Evolutionary conservation across 2,888 invertebrate species (phyloP).

Genomic region (Bellardia pandia): DNA sequence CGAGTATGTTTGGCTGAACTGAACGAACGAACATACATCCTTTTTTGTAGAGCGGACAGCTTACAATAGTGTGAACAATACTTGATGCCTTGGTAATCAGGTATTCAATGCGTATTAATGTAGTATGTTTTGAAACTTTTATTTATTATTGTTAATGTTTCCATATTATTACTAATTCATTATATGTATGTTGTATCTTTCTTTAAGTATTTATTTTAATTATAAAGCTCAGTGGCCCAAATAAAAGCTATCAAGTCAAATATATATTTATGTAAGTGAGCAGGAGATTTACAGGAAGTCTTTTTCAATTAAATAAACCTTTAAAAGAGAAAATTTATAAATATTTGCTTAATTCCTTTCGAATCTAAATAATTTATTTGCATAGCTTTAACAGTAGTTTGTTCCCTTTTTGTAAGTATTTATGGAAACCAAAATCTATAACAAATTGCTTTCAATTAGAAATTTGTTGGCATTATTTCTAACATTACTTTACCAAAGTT

Average conservation of each 20-base stretch:
- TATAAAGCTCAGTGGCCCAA: slow-evolving; percentile 53
- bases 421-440: too few species aligned
- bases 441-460: too few species aligned
- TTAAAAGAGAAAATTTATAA: not conserved
- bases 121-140: slow-evolving; percentile 40
- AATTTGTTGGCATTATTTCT: too few species aligned
- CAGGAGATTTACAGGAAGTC: not conserved
- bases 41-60: slow-evolving; percentile 11
- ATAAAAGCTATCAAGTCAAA: slow-evolving; percentile 8
- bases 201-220: slow-evolving; percentile 41
- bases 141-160: slow-evolving; percentile 40
- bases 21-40: not conserved
- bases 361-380: too few species aligned
- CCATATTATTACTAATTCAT: not conserved
- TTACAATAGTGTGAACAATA: slow-evolving; percentile 41
- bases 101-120: slow-evolving; percentile 42
- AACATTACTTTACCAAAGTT: not conserved
- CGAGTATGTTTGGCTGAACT: too few species aligned
- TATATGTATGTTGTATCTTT: not conserved
- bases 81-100: slow-evolving; percentile 51
- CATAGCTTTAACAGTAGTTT: too few species aligned
- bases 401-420: too few species aligned
- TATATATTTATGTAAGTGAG: not conserved
- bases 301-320: not conserved
- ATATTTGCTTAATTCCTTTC: too few species aligned